phyloP scores from a whole-genome alignment of 2,797 vertebrate species.

The Buphagus erythrorhynchus region DNA sequence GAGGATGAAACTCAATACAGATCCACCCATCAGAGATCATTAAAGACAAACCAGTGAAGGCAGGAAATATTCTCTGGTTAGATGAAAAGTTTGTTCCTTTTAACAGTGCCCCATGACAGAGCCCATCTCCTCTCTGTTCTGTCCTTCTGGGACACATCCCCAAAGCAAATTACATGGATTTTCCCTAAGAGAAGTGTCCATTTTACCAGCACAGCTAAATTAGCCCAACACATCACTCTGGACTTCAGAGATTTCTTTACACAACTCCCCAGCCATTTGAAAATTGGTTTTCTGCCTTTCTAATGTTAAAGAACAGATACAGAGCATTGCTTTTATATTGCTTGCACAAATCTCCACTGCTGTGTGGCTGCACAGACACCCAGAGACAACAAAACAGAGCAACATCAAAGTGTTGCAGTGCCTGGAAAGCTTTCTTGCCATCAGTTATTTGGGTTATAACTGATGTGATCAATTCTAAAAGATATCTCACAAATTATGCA shows the following conservation, averaged over 20 bases:
- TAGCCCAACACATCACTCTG: not conserved
- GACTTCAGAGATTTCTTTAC: not conserved
- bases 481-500: not conserved
- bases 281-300: not conserved
- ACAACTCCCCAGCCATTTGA: not conserved
- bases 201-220: not conserved
- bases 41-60: not conserved
- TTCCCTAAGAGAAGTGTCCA: not conserved
- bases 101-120: not conserved
- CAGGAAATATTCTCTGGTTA: not conserved
- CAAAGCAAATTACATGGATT: not conserved
- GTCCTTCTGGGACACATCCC: not conserved
- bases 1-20: not conserved
- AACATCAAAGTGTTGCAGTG: not conserved
- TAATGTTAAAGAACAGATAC: not conserved
- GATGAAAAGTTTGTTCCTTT: not conserved
- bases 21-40: not conserved
- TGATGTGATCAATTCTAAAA: accelerated
- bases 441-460: not conserved
- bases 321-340: not conserved
- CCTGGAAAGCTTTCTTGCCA: not conserved
- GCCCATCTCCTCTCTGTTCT: not conserved
- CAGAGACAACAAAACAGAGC: not conserved
- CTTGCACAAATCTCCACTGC: not conserved
- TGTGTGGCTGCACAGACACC: not conserved